Conservation (phyloP, 2,797 vertebrate genomes). For the Thunnus albacares region DNA sequence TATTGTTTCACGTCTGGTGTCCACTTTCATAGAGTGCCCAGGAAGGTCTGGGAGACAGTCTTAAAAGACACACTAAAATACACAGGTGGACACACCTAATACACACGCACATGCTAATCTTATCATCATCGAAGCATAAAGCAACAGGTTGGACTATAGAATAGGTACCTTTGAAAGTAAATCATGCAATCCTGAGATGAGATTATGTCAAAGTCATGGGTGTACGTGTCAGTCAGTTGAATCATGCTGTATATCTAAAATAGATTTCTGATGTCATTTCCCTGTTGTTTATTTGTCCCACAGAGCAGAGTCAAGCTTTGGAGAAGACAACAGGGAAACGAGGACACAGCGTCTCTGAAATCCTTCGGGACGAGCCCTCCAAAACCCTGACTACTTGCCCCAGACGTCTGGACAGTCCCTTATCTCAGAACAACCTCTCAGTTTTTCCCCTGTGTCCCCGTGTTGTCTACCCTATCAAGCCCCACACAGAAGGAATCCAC, state of each 20-base stretch:
- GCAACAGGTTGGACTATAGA: conserved; percentile 23
- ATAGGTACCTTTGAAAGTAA: conserved; percentile 2
- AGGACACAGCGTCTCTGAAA: conserved; percentile 93
- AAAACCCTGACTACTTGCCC: conserved; percentile 75
- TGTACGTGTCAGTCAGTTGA: conserved; percentile 14
- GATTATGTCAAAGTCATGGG: conserved; percentile 5
- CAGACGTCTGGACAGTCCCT: conserved; percentile 76
- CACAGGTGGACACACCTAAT: conserved; percentile 21
- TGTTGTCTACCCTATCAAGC: conserved; percentile 86
- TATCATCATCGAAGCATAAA: conserved; percentile 32
- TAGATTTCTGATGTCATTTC: conserved; percentile 20
- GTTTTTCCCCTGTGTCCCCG: conserved; percentile 88
- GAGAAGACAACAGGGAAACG: conserved; percentile 87
- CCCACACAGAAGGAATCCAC: conserved; percentile 57
- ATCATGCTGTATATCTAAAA: conserved; percentile 15
- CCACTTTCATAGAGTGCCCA: conserved; percentile 60
- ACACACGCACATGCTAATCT: conserved; percentile 16
- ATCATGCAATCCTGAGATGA: conserved; percentile 5
- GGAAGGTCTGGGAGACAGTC: conserved; percentile 38
- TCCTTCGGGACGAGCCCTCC: conserved; percentile 87
- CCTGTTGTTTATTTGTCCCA: conserved; percentile 41
- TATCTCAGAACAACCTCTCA: conserved; percentile 81
- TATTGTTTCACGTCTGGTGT: conserved; percentile 66
- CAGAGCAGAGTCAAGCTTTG: conserved; percentile 83
- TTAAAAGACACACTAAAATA: neutral